These are phyloP conservation scores for Pseudolaguvia tuberculata DNA, from an alignment of 2,113 vertebrate genomes.

Conservation along the genomic window DNA sequence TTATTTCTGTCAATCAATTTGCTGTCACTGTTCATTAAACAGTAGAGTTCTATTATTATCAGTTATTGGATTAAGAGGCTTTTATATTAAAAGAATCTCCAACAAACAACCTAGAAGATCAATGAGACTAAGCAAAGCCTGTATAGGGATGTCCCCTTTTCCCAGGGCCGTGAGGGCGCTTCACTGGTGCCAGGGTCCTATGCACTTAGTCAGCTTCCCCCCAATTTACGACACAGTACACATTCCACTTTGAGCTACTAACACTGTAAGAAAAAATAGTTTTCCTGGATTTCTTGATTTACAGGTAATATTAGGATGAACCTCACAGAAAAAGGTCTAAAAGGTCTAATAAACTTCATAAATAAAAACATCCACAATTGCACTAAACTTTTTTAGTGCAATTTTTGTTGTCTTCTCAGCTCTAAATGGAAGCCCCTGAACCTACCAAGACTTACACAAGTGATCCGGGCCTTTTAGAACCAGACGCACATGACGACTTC, in stretches of 20 bases:
- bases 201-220: no score
- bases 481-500: conserved; percentile 87
- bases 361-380: background rate
- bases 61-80: background rate
- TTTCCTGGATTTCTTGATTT: background rate
- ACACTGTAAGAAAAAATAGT: background rate
- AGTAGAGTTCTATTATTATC: conserved; percentile 3
- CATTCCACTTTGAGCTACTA: background rate
- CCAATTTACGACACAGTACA: background rate
- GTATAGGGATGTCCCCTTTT: no score
- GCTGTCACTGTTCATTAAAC: conserved; percentile 11
- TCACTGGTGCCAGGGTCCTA: no score
- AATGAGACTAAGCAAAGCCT: background rate
- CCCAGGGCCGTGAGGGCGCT: no score
- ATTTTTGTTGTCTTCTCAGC: conserved; percentile 31
- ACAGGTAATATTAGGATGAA: background rate
- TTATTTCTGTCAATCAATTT: conserved; percentile 36
- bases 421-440: conserved; percentile 67
- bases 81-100: conserved; percentile 1
- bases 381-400: no score
- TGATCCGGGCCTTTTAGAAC: conserved; percentile 93
- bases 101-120: background rate
- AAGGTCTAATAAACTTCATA: no score
- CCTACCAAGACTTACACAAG: conserved; percentile 91
- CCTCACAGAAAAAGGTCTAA: no score